phyloP scores from a whole-genome alignment of 2,113 vertebrate genomes.

The Gallinago undulata region DNA sequence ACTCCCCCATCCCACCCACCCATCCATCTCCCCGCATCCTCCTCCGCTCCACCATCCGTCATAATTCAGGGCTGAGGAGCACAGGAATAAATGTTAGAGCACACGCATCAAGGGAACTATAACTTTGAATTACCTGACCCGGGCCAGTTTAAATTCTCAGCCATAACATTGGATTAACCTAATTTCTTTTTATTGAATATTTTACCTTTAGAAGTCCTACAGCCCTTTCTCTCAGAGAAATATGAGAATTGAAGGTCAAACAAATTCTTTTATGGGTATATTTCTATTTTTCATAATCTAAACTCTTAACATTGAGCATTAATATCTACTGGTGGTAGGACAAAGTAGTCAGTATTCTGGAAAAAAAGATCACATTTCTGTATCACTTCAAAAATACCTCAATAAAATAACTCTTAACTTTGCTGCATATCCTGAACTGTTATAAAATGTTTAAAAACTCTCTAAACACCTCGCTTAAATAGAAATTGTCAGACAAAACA shows the following conservation, averaged over 20 bases:
- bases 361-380: background rate
- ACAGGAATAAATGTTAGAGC: constrained; percentile 32
- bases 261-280: constrained; percentile 40
- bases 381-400: background rate
- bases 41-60: background rate
- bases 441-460: background rate
- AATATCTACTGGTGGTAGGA: background rate
- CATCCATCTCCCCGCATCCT: background rate
- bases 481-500: background rate
- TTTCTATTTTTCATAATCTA: constrained; percentile 58
- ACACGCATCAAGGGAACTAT: constrained; percentile 39
- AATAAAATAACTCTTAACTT: background rate
- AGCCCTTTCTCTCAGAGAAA: constrained; percentile 29
- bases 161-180: constrained; percentile 69
- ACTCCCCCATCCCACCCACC: background rate
- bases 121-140: constrained; percentile 57
- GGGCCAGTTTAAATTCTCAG: constrained; percentile 60
- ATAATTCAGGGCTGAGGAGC: constrained; percentile 26
- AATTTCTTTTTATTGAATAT: constrained; percentile 60
- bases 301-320: constrained; percentile 18
- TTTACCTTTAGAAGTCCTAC: constrained; percentile 47
- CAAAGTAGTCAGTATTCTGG: background rate
- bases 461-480: background rate
- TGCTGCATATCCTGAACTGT: background rate
- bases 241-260: constrained; percentile 57